Evolutionary conservation across 2,888 invertebrate genomes (phyloP).

Genomic region (Cephalotes varians): DNA sequence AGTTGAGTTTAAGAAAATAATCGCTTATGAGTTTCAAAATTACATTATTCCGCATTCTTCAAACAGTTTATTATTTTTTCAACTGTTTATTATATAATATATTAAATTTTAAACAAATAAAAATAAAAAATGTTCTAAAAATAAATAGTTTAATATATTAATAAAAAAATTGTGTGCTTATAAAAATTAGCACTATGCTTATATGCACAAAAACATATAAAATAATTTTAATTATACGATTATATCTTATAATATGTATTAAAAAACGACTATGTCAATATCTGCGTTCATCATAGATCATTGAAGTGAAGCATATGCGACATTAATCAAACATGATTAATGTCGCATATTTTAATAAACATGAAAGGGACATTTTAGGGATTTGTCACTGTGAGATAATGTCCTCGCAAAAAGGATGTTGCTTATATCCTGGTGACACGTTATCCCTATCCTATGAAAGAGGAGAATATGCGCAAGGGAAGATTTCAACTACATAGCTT

Average conservation of each 20-base stretch:
- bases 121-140: neutral
- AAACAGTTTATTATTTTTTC: neutral
- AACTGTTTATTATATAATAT: no score
- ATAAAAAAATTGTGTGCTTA: neutral
- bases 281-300: neutral
- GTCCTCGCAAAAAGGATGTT: conserved; percentile 5
- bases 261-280: neutral
- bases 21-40: conserved; percentile 6
- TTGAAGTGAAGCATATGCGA: neutral
- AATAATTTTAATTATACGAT: neutral
- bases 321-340: conserved; percentile 18
- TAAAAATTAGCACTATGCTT: neutral
- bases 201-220: neutral
- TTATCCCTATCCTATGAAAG: conserved; percentile 52
- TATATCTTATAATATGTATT: no score
- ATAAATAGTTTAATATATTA: neutral
- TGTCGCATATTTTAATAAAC: conserved; percentile 25
- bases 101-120: neutral
- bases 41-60: neutral
- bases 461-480: conserved; percentile 59
- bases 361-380: neutral
- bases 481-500: conserved; percentile 57
- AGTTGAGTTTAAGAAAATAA: conserved; percentile 9
- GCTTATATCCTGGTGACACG: conserved; percentile 13
- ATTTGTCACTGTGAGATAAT: conserved; percentile 17